These are phyloP conservation scores for Tylochromis polylepis DNA, from an alignment of 2,113 vertebrate genomes.

Conservation along the genomic window DNA sequence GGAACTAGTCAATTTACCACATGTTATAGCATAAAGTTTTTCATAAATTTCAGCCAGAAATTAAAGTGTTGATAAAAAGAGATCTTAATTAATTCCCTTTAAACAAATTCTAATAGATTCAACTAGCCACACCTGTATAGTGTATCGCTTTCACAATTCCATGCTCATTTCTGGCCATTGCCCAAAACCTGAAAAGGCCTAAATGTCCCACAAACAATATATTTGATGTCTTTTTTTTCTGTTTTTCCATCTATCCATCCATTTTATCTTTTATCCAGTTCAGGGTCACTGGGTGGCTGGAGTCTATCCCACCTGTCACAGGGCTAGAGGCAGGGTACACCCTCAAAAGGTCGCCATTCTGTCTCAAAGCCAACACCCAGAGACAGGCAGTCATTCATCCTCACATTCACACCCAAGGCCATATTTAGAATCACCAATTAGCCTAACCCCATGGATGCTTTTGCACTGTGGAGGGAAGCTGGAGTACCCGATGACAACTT, in stretches of 20 bases:
- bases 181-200: background rate
- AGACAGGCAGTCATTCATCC: background rate
- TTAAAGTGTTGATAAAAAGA: background rate
- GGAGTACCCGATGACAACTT: background rate
- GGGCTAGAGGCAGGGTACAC: background rate
- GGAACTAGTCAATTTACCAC: background rate
- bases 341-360: background rate
- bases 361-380: background rate
- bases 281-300: fast-evolving
- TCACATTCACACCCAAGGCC: background rate
- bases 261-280: background rate
- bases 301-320: background rate
- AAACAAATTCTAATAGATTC: too few species aligned
- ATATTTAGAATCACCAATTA: background rate
- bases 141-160: too few species aligned
- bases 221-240: background rate
- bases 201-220: too few species aligned
- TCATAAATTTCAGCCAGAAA: background rate
- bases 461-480: background rate
- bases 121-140: too few species aligned
- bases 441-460: background rate
- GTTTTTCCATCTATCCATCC: background rate
- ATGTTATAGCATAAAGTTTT: background rate
- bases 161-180: background rate
- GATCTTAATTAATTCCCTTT: background rate